Percentiles rank a stretch among this genome's conserved stretches.
Evolutionary conservation across 2,113 vertebrate genomes (phyloP).

Genomic region (Forbesichthys agassizii): DNA sequence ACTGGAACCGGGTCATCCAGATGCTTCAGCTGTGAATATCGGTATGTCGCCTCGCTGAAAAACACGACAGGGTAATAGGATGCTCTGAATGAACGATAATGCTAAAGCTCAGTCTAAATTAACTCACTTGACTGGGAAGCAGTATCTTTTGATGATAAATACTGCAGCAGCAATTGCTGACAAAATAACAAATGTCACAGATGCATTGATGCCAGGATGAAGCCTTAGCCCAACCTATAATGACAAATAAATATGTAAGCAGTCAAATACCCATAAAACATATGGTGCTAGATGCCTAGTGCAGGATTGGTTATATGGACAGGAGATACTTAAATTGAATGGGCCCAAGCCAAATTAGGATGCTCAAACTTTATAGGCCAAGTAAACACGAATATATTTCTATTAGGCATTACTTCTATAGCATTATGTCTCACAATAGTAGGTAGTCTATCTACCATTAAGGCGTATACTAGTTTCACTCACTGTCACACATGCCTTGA

Average conservation of each 20-base stretch:
- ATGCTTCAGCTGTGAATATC: constrained; percentile 68
- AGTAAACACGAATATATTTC: too few relatives aligned
- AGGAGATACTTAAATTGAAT: constrained; percentile 58
- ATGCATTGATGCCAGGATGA: constrained; percentile 70
- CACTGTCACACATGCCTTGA: too few relatives aligned
- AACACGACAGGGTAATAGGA: constrained; percentile 18
- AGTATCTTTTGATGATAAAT: constrained; percentile 75
- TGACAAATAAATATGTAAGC: constrained; percentile 67
- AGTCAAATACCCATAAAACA: constrained; percentile 57
- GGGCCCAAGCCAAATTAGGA: too few relatives aligned
- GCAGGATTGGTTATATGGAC: constrained; percentile 61
- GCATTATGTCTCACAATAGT: too few relatives aligned
- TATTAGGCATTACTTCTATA: too few relatives aligned
- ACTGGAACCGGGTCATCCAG: constrained; percentile 63
- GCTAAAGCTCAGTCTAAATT: constrained; percentile 33
- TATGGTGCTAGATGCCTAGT: constrained; percentile 37
- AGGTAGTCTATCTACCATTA: too few relatives aligned
- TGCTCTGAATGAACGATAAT: constrained; percentile 32
- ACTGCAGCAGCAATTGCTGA: constrained; percentile 58
- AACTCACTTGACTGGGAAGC: constrained; percentile 72
- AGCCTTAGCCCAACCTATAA: constrained; percentile 64
- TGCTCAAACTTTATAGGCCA: too few relatives aligned
- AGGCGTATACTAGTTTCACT: too few relatives aligned
- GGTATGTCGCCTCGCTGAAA: constrained; percentile 70
- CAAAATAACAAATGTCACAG: constrained; percentile 63